These are phyloP conservation scores for Tethea ocularis DNA, from an alignment of 2,888 invertebrate species.

Conservation along the genomic window DNA sequence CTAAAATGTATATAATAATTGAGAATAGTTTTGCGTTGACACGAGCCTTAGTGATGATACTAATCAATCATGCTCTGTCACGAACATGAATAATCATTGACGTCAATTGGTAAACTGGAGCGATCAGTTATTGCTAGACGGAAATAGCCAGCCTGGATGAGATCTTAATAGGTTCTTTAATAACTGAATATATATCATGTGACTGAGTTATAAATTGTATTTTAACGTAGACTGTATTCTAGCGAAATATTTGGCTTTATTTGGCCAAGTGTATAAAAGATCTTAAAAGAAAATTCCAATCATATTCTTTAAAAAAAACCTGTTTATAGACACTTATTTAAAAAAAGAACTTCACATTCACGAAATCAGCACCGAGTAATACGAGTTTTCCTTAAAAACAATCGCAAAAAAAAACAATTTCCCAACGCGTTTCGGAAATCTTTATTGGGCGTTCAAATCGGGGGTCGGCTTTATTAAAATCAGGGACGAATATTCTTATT, in stretches of 20 bases:
- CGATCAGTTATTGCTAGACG: background rate
- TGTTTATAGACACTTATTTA: background rate
- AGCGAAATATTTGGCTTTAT: no score
- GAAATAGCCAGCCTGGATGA: background rate
- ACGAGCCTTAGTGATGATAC: background rate
- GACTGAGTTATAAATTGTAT: no score
- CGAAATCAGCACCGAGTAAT: conserved; percentile 9
- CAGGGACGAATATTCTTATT: conserved; percentile 32
- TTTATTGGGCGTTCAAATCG: conserved; percentile 39
- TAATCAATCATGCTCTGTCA: background rate
- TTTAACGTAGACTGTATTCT: no score
- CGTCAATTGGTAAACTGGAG: background rate
- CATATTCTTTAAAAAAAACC: background rate
- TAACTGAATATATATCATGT: background rate
- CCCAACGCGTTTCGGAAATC: conserved; percentile 33
- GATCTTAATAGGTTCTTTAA: background rate
- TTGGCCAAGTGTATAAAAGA: background rate
- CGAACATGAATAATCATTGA: conserved; percentile 1
- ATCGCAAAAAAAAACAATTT: conserved; percentile 33
- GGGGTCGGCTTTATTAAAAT: conserved; percentile 38
- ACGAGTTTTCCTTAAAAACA: conserved; percentile 18
- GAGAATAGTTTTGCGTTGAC: background rate
- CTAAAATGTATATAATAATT: background rate
- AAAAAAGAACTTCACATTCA: conserved; percentile 1
- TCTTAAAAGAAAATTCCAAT: background rate